Evolutionary conservation across 2,797 vertebrate species (phyloP).

Genomic region (Anas flavirostris): DNA sequence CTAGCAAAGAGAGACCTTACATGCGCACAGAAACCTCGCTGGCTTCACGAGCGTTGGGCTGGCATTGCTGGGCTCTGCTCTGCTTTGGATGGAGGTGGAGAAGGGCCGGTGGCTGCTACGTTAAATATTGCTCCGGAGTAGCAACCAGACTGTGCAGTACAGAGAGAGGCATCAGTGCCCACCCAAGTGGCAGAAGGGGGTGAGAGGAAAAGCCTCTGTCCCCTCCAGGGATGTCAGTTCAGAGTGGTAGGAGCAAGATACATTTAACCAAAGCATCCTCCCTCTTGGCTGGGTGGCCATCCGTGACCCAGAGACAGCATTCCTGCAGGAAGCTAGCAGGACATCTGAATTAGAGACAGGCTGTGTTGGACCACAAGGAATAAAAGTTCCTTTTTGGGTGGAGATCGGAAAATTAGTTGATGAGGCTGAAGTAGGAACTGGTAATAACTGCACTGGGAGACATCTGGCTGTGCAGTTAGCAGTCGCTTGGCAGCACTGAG

Average conservation of each 20-base stretch:
- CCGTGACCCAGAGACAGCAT: rapidly evolving
- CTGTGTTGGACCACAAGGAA: background rate
- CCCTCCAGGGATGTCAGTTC: background rate
- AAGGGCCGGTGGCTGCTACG: background rate
- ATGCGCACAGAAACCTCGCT: rapidly evolving
- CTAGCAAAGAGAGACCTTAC: background rate
- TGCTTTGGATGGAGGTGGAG: background rate
- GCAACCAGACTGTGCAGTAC: background rate
- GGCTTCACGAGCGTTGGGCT: rapidly evolving
- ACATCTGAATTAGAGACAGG: background rate
- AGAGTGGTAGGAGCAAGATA: background rate
- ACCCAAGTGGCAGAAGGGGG: background rate
- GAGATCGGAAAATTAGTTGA: background rate
- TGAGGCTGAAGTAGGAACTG: background rate
- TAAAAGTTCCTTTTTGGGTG: background rate
- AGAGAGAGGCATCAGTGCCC: background rate
- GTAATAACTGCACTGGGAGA: background rate
- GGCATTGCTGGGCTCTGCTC: background rate
- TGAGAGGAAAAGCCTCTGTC: background rate
- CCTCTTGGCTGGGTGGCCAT: background rate
- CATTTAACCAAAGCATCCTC: background rate
- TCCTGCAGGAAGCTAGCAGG: background rate
- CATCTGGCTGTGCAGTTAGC: background rate
- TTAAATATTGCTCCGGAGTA: background rate
- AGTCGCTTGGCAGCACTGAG: background rate